Conservation (phyloP, 2,797 vertebrate species). For the Gallirallus australis region DNA sequence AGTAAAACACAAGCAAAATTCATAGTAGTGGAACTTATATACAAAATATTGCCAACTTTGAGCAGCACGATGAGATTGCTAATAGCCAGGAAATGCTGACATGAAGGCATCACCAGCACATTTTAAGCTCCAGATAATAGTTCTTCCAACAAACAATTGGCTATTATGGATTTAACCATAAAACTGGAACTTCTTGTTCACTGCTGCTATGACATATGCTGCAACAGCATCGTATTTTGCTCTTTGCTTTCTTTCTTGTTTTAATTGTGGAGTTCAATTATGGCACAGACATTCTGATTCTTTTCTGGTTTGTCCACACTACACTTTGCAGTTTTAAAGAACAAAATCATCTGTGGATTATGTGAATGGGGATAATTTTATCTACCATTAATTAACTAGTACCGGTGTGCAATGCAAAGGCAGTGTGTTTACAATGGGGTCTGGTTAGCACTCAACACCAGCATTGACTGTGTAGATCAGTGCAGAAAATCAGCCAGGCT, state of each 20-base stretch:
- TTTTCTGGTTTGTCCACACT: neutral
- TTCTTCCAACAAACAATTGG: neutral
- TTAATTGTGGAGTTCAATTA: neutral
- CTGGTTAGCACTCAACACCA: fast-evolving
- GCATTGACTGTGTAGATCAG: neutral
- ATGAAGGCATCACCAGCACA: neutral
- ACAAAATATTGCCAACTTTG: constrained; percentile 13
- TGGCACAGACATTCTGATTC: neutral
- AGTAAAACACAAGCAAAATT: constrained; percentile 28
- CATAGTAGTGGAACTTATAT: neutral
- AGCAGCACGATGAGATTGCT: neutral
- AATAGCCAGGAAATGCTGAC: neutral
- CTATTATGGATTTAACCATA: neutral
- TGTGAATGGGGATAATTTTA: neutral
- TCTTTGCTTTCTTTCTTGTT: neutral
- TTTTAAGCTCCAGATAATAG: neutral
- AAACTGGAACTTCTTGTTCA: neutral
- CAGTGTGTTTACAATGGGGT: neutral
- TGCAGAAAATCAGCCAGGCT: neutral
- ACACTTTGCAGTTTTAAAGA: neutral
- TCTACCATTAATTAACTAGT: neutral
- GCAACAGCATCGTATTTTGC: neutral
- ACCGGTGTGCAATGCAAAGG: neutral
- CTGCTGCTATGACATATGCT: neutral
- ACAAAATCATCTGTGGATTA: neutral